A percentile compares a stretch with the other conserved stretches of the same genome.
Conservation (phyloP, 2,888 invertebrate genomes). For the Morpho helenor region DNA sequence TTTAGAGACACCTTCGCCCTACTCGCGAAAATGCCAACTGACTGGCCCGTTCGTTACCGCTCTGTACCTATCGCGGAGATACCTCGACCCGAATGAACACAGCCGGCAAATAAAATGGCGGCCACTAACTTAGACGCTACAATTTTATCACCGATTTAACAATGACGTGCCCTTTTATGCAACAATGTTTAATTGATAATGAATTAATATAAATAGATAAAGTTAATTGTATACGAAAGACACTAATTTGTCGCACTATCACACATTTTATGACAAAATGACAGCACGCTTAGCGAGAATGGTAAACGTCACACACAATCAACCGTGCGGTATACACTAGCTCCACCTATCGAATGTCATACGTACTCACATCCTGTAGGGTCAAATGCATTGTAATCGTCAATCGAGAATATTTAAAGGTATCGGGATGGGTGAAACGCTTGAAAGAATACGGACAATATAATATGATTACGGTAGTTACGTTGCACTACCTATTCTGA, state of each 20-base stretch:
- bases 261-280: constrained; percentile 44
- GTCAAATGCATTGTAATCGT: constrained; percentile 30
- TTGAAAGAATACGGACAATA: constrained; percentile 56
- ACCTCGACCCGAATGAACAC: constrained; percentile 75
- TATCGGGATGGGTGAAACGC: constrained; percentile 59
- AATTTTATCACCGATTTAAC: constrained; percentile 55
- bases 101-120: constrained; percentile 78
- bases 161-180: constrained; percentile 40
- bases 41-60: constrained; percentile 64
- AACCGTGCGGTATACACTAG: constrained; percentile 50
- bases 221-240: constrained; percentile 32
- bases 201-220: constrained; percentile 31
- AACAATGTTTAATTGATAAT: constrained; percentile 36
- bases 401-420: no score
- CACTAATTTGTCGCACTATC: constrained; percentile 46
- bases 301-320: constrained; percentile 61
- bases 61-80: constrained; percentile 65
- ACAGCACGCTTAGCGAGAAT: constrained; percentile 48
- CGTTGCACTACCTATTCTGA: constrained; percentile 38
- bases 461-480: constrained; percentile 51
- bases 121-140: constrained; percentile 61
- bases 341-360: constrained; percentile 64
- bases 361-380: constrained; percentile 58
- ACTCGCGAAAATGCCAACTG: constrained; percentile 79
- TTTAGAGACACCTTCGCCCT: constrained; percentile 73